phyloP scores from a whole-genome alignment of 2,888 invertebrate genomes.

The Fissipunctia ypsillon region DNA sequence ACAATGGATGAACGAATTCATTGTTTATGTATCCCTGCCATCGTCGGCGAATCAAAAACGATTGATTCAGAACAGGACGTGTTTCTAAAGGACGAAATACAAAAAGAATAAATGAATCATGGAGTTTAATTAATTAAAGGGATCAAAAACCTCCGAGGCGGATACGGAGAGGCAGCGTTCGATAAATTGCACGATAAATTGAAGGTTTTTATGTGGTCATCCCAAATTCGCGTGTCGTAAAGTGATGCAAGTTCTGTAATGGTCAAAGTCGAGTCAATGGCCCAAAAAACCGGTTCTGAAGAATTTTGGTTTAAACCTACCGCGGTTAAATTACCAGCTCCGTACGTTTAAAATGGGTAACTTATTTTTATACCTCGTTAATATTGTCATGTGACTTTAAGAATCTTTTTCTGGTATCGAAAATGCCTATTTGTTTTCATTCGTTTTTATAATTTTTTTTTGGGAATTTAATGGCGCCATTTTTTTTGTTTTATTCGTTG shows the following conservation, averaged over 20 bases:
- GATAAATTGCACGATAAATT: constrained; percentile 79
- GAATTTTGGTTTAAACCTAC: constrained; percentile 74
- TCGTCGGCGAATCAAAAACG: constrained; percentile 7
- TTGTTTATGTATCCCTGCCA: constrained; percentile 15
- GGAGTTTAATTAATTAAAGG: constrained; percentile 73
- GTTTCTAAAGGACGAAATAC: constrained; percentile 36
- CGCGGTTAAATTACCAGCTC: constrained; percentile 60
- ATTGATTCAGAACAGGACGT: constrained; percentile 28
- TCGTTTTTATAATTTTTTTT: neutral
- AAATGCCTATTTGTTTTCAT: constrained; percentile 28
- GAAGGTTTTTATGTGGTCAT: constrained; percentile 73
- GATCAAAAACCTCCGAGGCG: constrained; percentile 64
- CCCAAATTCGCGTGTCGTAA: constrained; percentile 73
- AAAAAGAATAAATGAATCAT: constrained; percentile 48
- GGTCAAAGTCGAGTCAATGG: constrained; percentile 83
- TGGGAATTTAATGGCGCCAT: neutral
- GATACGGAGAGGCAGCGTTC: constrained; percentile 69
- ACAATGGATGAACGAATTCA: constrained; percentile 25
- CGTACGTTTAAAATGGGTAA: constrained; percentile 47
- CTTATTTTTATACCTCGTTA: constrained; percentile 59
- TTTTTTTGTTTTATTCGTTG: constrained; percentile 9
- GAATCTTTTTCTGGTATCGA: constrained; percentile 38
- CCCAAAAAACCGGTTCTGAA: constrained; percentile 78
- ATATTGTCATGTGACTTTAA: constrained; percentile 40
- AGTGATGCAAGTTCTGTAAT: constrained; percentile 84